Evolutionary conservation across 1,140 invertebrate genomes (phyloP), one percentile per base, ranked within the genome.

Genomic region (Patella vulgata): DNA sequence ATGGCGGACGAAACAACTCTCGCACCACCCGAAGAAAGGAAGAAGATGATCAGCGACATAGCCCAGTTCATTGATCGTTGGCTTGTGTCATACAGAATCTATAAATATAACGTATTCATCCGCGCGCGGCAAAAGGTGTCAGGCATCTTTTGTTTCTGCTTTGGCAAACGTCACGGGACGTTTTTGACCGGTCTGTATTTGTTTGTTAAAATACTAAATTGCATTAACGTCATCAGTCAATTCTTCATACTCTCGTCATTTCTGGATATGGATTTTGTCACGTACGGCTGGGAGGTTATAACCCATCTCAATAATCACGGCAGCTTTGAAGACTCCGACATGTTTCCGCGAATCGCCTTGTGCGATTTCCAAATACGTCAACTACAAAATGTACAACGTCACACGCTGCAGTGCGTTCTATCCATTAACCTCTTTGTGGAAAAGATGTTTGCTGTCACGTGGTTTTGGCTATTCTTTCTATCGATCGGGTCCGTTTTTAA

Each of bases 291-390:
- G 54, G 79, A 84, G 51, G 80, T 86, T 21, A 65, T 87, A 4
- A 60, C 71, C 31, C 74, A 82, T 43, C 68, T 87, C 33, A 63
- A 80, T 21, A 64, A 71, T 21, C 75, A 79, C 11, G 71, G 78
- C 19, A 79, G 83, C 56, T 84, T 82, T 79, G 74, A 63, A 43
- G 77, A 80, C 64, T 78, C 74, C 66, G 79, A 71, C 64, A 63
- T 82, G 27, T 87, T 87, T 70, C 86, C 86, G 17, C 70, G 85
- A n/a, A 83, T 87, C 0, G 87, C 87, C 1, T 79, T 87, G 66
- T 87, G 86, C 71, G 85, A 87, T 68, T 87, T 87, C 69, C 74
- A 85, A 56, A 84, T 86, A 17, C 75, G 86, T 27, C 84, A 85
- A n/a, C 69, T 87, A 5, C 68, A 78, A 59, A 80, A 80, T 44